Conservation (phyloP, 2,113 vertebrate genomes). For the Dolichotis patagonum region DNA sequence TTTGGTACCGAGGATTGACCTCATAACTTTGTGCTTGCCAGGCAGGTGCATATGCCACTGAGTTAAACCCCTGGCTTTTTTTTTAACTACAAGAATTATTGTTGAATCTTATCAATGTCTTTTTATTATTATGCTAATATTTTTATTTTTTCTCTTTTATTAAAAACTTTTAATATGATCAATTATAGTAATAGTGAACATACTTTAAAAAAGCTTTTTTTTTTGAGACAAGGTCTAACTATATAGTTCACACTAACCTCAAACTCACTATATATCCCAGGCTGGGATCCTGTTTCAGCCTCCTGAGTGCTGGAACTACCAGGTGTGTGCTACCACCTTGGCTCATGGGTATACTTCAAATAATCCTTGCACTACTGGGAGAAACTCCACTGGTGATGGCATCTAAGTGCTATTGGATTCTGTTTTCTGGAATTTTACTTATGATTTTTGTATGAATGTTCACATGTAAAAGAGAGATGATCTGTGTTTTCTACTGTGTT, state of each 20-base stretch:
- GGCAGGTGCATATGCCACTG: too few species aligned
- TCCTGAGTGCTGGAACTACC: not conserved
- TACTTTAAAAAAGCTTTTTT: not conserved
- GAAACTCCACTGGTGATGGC: not conserved
- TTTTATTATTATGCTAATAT: not conserved
- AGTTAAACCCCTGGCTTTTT: not conserved
- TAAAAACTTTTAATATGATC: not conserved
- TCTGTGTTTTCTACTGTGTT: not conserved
- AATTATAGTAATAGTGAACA: not conserved
- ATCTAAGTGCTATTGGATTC: not conserved
- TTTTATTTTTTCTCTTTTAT: not conserved
- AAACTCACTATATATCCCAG: not conserved
- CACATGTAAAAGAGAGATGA: not conserved
- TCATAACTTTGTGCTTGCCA: too few species aligned
- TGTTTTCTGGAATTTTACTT: constrained; percentile 29
- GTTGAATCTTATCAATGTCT: not conserved
- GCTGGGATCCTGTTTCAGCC: not conserved
- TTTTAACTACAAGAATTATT: not conserved
- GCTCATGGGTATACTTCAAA: not conserved
- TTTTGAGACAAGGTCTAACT: not conserved
- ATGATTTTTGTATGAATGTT: not conserved
- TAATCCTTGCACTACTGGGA: not conserved
- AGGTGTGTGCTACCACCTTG: not conserved
- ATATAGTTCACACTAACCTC: not conserved
- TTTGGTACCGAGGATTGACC: too few species aligned